Evolutionary conservation across 1,140 invertebrate species (phyloP), one percentile per base, ranked within the genome.

Genomic region (Gonatopus flavifemur): DNA sequence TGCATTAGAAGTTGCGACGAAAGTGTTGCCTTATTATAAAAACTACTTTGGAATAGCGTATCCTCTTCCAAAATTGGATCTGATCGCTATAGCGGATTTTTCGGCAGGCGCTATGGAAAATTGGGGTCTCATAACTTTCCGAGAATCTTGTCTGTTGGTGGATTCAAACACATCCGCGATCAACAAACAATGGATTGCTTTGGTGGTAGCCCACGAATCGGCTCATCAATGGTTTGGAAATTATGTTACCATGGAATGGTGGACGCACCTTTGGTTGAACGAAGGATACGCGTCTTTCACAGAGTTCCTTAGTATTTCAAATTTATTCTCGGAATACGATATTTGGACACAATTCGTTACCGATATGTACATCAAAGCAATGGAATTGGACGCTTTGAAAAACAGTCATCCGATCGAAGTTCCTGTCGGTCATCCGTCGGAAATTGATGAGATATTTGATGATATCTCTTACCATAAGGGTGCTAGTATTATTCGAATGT

Each of bases 371-470:
- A 91, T 84, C 32, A 83, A 82, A 67, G 91, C 94, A 1, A 77
- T 98, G 50, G 88, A 93, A 66, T 79, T 95, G 45, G 96, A 98
- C 73, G 88, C 89, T 41, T 78, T 97, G 38, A 88, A 90, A 57
- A 96, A 89, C 66, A 94, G 90, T 24, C 93, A 94, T 81, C 90
- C 93, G 2, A 94, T 96, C 52, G 91, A 94, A 79, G 90, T 94
- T 12, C 88, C 90, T 25, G 91, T 96, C 0, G 86, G 88, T 1
- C 88, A 94, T 80, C 91, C 93, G 0, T 86, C 88, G 4, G 92
- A 98, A 77, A 93, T 98, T 57, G 91, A 94, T 69, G 92, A 94
- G 72, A 95, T 97, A 57, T 98, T 97, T 75, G 94, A 97, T 80
- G 87, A 91, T 57, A 97, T 98, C 66, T 96, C 94, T 25, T 98